Percentiles rank a stretch among this genome's conserved stretches.
phyloP scores from a whole-genome alignment of 2,797 vertebrate species.

The Holocentrus rufus region DNA sequence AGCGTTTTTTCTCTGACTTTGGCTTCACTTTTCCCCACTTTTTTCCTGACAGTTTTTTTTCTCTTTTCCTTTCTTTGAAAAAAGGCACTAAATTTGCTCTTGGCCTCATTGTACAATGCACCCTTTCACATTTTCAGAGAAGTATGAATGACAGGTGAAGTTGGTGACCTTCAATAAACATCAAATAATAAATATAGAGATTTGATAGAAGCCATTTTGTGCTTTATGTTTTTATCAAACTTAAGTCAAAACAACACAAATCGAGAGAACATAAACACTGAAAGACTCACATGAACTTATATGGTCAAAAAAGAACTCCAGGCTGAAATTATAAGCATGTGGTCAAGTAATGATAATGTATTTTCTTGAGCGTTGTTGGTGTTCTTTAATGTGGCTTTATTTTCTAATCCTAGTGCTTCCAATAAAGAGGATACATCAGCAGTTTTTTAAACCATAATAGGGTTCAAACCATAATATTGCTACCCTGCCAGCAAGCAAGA shows the following conservation, averaged over 20 bases:
- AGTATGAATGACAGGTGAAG: conserved; percentile 44
- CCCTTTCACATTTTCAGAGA: conserved; percentile 39
- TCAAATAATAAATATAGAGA: conserved; percentile 33
- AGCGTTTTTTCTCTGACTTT: conserved; percentile 46
- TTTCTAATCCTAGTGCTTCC: conserved; percentile 61
- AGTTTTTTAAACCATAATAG: conserved; percentile 71
- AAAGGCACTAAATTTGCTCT: conserved; percentile 43
- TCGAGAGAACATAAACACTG: conserved; percentile 19
- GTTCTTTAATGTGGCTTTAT: conserved; percentile 72
- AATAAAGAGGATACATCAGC: conserved; percentile 70
- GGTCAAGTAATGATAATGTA: conserved; percentile 62
- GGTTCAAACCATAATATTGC: conserved; percentile 65
- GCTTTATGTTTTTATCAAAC: conserved; percentile 5
- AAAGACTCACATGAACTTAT: conserved; percentile 37
- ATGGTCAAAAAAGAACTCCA: conserved; percentile 38
- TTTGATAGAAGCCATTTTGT: conserved; percentile 26
- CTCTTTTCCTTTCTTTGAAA: conserved; percentile 54
- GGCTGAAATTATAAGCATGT: conserved; percentile 49
- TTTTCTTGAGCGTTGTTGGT: conserved; percentile 62
- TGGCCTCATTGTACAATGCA: conserved; percentile 45
- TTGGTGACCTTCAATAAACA: neutral
- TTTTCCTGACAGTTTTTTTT: conserved; percentile 37
- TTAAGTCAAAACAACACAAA: conserved; percentile 13
- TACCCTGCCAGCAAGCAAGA: conserved; percentile 38
- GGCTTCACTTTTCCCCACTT: conserved; percentile 51